Evolutionary conservation across 1,140 invertebrate species (phyloP).

Genomic region (Brachystomella parvula): DNA sequence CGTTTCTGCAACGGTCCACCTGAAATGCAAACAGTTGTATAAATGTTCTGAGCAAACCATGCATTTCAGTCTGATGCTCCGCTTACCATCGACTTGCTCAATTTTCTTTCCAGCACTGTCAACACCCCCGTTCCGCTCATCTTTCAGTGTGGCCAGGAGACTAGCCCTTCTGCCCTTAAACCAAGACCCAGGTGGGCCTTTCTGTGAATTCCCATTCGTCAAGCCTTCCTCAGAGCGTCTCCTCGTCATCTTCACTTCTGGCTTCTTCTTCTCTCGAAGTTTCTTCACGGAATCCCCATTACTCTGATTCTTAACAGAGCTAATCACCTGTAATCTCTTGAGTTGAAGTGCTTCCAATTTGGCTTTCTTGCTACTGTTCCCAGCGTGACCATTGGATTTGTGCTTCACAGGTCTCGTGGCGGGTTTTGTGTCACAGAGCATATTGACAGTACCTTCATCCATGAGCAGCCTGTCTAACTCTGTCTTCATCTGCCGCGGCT

Average conservation of each 20-base stretch:
- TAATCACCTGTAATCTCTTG: conserved; percentile 11
- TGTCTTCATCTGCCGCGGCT: conserved; percentile 38
- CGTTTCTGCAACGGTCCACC: neutral
- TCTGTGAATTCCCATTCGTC: neutral
- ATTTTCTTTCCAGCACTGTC: neutral
- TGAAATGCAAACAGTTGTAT: neutral
- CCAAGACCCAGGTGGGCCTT: conserved; percentile 7
- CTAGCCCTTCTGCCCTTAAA: neutral
- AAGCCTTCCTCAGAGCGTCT: neutral
- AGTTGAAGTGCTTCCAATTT: conserved; percentile 15
- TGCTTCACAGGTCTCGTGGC: neutral
- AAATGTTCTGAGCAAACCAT: neutral
- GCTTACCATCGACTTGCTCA: conserved; percentile 8
- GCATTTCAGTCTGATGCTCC: conserved; percentile 1
- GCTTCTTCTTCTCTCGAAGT: conserved; percentile 8
- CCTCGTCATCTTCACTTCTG: neutral
- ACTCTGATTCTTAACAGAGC: conserved; percentile 14
- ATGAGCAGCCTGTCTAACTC: conserved; percentile 69
- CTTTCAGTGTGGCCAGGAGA: neutral
- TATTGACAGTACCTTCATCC: conserved; percentile 76
- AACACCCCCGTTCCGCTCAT: conserved; percentile 1
- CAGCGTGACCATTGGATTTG: neutral
- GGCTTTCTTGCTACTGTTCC: conserved; percentile 38
- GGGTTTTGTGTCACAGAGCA: conserved; percentile 67
- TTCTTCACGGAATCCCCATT: conserved; percentile 11